Conservation (phyloP, 2,797 vertebrate genomes). For the Steatocranus sp. region DNA sequence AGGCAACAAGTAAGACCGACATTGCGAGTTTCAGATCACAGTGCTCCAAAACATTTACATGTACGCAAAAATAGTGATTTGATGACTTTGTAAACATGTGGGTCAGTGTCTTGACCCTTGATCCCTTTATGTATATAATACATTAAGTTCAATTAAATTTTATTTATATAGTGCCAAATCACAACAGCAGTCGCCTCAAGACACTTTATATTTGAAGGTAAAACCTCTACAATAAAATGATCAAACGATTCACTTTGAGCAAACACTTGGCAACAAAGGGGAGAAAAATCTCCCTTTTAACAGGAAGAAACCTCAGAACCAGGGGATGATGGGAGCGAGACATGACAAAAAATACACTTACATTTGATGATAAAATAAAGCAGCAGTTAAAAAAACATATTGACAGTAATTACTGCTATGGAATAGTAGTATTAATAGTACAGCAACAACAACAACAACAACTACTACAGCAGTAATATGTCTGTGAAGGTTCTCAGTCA, state of each 20-base stretch:
- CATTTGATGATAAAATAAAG: not conserved
- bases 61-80: not conserved
- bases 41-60: not conserved
- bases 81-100: not conserved
- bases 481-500: too few species aligned
- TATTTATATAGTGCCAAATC: not conserved
- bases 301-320: not conserved
- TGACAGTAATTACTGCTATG: not conserved
- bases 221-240: not conserved
- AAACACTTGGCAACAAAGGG: not conserved
- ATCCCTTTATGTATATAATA: not conserved
- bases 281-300: not conserved
- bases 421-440: not conserved
- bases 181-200: not conserved
- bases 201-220: not conserved
- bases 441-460: rapidly evolving
- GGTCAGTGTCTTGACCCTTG: not conserved
- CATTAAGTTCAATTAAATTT: not conserved
- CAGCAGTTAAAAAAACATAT: not conserved
- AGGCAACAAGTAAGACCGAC: conserved; percentile 20
- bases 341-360: not conserved
- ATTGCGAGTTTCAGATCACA: not conserved
- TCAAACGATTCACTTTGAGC: not conserved
- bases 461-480: too few species aligned
- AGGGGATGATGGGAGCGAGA: not conserved